These are phyloP conservation scores for Athripsodes cinereus DNA, from an alignment of 2,888 invertebrate species.

Conservation along the genomic window DNA sequence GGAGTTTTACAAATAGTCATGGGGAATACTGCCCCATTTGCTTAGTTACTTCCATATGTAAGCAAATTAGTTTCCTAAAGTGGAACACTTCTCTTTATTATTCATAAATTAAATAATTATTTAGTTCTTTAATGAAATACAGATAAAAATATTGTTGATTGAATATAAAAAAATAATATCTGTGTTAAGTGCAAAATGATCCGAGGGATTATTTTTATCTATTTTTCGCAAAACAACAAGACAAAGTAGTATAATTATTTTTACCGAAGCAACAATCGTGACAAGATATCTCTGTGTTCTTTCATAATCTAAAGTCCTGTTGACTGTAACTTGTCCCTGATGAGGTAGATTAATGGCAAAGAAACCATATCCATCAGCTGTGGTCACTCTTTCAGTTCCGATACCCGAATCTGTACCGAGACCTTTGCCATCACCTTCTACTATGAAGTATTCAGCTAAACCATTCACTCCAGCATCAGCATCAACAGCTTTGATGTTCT, in stretches of 20 bases:
- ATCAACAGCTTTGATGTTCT: conserved; percentile 72
- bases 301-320: conserved; percentile 82
- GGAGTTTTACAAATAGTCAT: too few species aligned
- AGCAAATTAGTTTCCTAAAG: too few species aligned
- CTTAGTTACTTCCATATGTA: too few species aligned
- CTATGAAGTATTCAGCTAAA: conserved; percentile 78
- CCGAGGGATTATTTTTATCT: too few species aligned
- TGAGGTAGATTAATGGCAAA: conserved; percentile 84
- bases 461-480: conserved; percentile 86
- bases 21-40: too few species aligned
- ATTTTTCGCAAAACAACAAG: too few species aligned
- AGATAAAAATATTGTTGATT: too few species aligned
- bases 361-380: conserved; percentile 73
- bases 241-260: conserved; percentile 33
- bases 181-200: too few species aligned
- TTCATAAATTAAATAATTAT: too few species aligned
- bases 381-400: conserved; percentile 50
- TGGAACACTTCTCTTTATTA: too few species aligned
- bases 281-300: conserved; percentile 80
- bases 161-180: too few species aligned
- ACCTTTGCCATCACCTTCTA: conserved; percentile 57
- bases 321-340: conserved; percentile 83
- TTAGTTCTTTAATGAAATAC: too few species aligned
- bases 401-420: conserved; percentile 54
- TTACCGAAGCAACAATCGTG: conserved; percentile 83